Base-by-base conservation (phyloP, 2,113 vertebrate species). In the Ophthalmolycus amberensis region DNA sequence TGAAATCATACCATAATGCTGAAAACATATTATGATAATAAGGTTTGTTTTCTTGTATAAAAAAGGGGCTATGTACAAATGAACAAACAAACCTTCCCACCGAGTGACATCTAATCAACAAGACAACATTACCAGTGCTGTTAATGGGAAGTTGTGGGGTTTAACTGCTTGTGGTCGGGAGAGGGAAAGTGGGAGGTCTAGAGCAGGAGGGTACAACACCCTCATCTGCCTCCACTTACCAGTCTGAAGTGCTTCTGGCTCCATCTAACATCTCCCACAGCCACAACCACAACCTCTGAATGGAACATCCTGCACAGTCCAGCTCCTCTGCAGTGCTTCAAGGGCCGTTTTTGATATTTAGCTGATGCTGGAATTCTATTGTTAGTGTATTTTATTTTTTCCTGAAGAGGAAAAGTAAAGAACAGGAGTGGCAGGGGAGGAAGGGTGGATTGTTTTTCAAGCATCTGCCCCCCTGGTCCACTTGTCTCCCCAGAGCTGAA, bases 151-250 rank as follows among this genome's bases (percentile, higher is more conserved):
- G 59, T 62, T 68, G 82, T 37, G 78, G 29, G 54, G 86, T 90
- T 71, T 83, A 79, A 75, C 75, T 78, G 82, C 63, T 75, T 87
- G 88, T 89, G 87, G 91, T 91, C 68, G 52, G 46, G 42, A 70
- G 66, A 90, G 80, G 82, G 74, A 88, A 87, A 85, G 83, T 91
- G 87, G 87, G 90, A 89, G 90, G 93, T 92, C 88, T 86, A 27
- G 29, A n/a, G 71, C 79, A 84, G 67, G 58, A 85, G 79, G 83
- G 60, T 84, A 80, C 68, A 46, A 71, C 74, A 82, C 80, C 80
- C 75, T 90, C 89, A 89, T 92, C 93, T 93, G 88, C 85, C 79
- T 91, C 85, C 81, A 89, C 89, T 93, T 92, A 89, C 84, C 79
- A 76, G 87, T 82, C 75, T 91, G 85, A 85, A 85, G 87, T 78